Base-by-base conservation (phyloP, 2,888 invertebrate genomes). In the Cerastoderma edule region DNA sequence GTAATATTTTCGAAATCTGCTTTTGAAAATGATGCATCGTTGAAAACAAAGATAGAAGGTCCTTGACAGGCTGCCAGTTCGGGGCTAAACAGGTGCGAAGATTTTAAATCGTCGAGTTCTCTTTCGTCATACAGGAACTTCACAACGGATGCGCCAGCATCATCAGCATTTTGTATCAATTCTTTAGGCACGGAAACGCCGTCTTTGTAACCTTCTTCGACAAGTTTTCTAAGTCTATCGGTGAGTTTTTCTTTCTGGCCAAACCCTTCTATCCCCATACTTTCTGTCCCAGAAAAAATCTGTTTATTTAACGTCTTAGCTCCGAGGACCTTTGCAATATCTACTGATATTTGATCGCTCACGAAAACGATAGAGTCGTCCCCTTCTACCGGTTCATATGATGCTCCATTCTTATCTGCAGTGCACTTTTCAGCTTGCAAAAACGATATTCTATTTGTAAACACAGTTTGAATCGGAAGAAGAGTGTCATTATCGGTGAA, bases 21-120 rank as follows among this genome's bases (percentile, higher is more conserved):
- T 32, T 89, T 86, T 10, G 89, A 84, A 70, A 92, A 92, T 6
- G 74, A 69, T 10, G 89, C 88, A 73, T 92, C 82, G 67, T 92
- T 92, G 76, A 86, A 91, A 22, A 88, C 88, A 89, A 91, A 91
- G 0, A 92, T 71, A 4, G 91, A 89, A 22, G 90, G 89, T 13
- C 91, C 92, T 74, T 92, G 92, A 63, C 89, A 90, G 32, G 87
- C 83, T 27, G 70, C 69, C 87, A 92, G 87, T 2, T 85, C 87
- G 44, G 88, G 83, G 66, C 88, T 85, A 19, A 91, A 76, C 2
- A 91, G 83, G 35, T 84, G 78, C 13, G 48, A 22, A 27, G 28
- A 70, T 54, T 75, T 67, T 35, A 83, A 77, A 50, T 88, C 85
- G 5, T 66, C 32, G 63, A 91, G 89, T 57, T 84, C 72, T 53